phyloP scores from a whole-genome alignment of 1,140 invertebrate species.

The Megalonaias nervosa region DNA sequence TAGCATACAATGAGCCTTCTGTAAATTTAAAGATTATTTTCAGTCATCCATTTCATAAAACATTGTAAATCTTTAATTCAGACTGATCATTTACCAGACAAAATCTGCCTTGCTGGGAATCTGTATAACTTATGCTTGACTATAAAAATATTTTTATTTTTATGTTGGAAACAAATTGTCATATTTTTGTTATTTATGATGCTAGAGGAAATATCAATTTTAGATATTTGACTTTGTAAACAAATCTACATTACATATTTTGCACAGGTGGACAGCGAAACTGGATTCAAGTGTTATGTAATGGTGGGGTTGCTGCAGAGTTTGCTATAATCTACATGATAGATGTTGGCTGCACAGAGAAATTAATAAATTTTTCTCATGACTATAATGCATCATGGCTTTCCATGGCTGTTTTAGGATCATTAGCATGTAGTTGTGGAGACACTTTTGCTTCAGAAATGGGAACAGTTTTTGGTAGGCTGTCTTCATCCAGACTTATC shows the following conservation, averaged over 20 bases:
- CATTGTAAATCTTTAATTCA: background rate
- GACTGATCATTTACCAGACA: background rate
- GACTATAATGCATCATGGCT: conserved; percentile 88
- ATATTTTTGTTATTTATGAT: too few species aligned
- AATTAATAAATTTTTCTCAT: conserved; percentile 83
- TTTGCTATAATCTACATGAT: conserved; percentile 86
- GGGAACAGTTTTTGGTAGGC: conserved; percentile 81
- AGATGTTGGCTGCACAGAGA: conserved; percentile 83
- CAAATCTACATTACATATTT: background rate
- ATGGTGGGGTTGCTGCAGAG: conserved; percentile 87
- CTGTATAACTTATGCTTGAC: too few species aligned
- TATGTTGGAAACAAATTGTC: background rate
- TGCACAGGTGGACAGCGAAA: conserved; percentile 84
- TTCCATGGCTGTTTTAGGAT: conserved; percentile 82
- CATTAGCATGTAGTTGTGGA: conserved; percentile 87
- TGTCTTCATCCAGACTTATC: conserved; percentile 81
- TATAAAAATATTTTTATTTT: too few species aligned
- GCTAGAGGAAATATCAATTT: too few species aligned
- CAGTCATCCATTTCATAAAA: background rate
- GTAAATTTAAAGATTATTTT: background rate
- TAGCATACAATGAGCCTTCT: background rate
- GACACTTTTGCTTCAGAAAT: conserved; percentile 95
- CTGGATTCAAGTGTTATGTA: conserved; percentile 93
- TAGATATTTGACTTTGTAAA: too few species aligned
- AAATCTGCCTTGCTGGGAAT: background rate